Conservation (phyloP, 2,113 vertebrate genomes). For the Pollachius pollachius region DNA sequence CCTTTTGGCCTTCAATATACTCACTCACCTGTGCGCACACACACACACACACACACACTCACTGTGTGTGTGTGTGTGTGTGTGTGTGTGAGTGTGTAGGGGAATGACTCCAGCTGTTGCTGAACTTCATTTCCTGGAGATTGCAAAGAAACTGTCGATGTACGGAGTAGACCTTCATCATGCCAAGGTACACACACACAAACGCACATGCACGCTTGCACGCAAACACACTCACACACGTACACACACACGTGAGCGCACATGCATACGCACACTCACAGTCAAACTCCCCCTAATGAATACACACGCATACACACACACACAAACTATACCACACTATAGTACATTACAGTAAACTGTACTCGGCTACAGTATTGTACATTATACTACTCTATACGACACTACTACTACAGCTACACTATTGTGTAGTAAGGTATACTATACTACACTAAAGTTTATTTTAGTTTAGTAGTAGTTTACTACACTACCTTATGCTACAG, state of each 20-base stretch:
- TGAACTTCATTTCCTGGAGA: slow-evolving; percentile 96
- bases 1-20: too few relatives aligned
- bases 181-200: slow-evolving; percentile 80
- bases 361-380: too few relatives aligned
- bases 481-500: background rate
- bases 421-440: too few relatives aligned
- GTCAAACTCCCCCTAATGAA: background rate
- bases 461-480: too few relatives aligned
- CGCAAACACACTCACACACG: background rate
- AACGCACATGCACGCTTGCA: slow-evolving; percentile 20
- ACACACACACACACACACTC: background rate
- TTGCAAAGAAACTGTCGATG: slow-evolving; percentile 98
- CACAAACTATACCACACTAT: background rate
- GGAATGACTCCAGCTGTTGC: slow-evolving; percentile 96
- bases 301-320: slow-evolving; percentile 1
- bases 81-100: slow-evolving; percentile 65
- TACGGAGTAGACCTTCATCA: slow-evolving; percentile 98
- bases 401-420: background rate
- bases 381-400: background rate
- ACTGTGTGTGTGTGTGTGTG: background rate
- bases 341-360: background rate
- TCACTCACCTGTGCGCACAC: too few relatives aligned
- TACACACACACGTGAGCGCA: background rate
- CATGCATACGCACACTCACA: slow-evolving; percentile 1
- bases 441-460: too few relatives aligned